Evolutionary conservation across 2,113 vertebrate species (phyloP), one percentile per base, ranked within the genome.

Genomic region (Coptodon rendalli): DNA sequence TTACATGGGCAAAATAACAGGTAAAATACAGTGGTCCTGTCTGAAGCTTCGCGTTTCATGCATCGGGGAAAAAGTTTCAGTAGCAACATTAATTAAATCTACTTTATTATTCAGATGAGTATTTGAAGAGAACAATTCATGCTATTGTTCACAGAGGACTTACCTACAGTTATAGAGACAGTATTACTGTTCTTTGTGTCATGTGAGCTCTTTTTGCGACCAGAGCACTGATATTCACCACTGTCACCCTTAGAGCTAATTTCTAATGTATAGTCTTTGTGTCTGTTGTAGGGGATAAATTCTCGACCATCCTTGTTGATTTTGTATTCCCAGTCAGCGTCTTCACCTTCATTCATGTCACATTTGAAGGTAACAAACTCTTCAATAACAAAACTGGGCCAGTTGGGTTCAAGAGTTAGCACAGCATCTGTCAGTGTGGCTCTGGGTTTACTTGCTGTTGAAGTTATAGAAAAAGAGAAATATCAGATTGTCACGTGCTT

Each of bases 311-410:
- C 27, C 27, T 17, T 56, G 1, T 22, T 16, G 2, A 71, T 4
- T 17, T 1, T 22, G 6, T 71, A 86, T 61, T 8, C 5, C 88
- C 86, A 87, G 12, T 84, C 61, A 7, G 19, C 4, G 11, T 31
- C 38, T 40, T 17, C 19, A 29, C 38, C 83, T 24, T 24, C 78
- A 2, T 78, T 10, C 14, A 92, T 81, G 5, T 86, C 29, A 89
- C 88, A 93, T 8, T 4, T 80, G 7, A 93, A 82, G 8, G 11
- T 73, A 48, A 91, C 12, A 57, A 19, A 71, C 36, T 81, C 50
- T 68, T 63, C 7, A 24, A 2, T 11, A 24, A 22, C 43, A 45
- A 71, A 36, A 31, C 36, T 71, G 9, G 34, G 13, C 78, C 19
- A 86, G 6, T 10, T 52, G 12, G 85, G 85, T 19, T 81, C 19